Evolutionary conservation across 2,888 invertebrate species (phyloP).

Genomic region (Platycheirus rosarum): DNA sequence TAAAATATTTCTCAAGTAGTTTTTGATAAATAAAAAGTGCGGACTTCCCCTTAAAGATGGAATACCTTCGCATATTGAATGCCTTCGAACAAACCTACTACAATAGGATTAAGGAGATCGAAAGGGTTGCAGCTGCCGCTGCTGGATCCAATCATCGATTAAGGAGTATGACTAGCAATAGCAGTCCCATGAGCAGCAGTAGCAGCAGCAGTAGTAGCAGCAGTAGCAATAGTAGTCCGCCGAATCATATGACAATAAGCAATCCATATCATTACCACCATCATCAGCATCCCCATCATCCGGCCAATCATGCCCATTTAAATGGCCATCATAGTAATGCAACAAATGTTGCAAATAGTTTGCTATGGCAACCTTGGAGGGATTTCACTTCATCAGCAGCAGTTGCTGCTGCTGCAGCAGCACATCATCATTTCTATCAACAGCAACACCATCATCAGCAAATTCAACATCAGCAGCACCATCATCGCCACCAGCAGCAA

Average conservation of each 20-base stretch:
- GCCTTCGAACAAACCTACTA: constrained; percentile 80
- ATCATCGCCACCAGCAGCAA: constrained; percentile 59
- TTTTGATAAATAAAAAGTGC: background rate
- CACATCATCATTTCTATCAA: constrained; percentile 80
- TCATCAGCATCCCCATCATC: constrained; percentile 73
- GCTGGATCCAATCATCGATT: constrained; percentile 73
- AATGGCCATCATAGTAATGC: constrained; percentile 64
- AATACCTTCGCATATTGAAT: constrained; percentile 80
- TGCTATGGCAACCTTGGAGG: constrained; percentile 82
- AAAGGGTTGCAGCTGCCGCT: constrained; percentile 76
- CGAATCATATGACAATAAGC: constrained; percentile 60
- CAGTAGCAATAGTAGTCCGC: constrained; percentile 59
- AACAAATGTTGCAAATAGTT: constrained; percentile 80
- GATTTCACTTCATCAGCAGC: constrained; percentile 80
- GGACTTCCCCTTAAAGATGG: constrained; percentile 76
- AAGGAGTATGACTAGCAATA: constrained; percentile 61
- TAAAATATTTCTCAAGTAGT: background rate
- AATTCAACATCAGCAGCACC: constrained; percentile 79
- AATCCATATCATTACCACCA: constrained; percentile 54
- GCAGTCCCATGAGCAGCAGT: constrained; percentile 59
- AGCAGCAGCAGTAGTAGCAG: constrained; percentile 60
- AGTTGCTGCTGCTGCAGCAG: constrained; percentile 75
- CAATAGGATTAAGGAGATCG: constrained; percentile 79
- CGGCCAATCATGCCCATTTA: constrained; percentile 44
- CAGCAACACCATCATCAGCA: constrained; percentile 77